Base-by-base conservation (phyloP, 1,140 invertebrate species). In the Hyphantria cunea region DNA sequence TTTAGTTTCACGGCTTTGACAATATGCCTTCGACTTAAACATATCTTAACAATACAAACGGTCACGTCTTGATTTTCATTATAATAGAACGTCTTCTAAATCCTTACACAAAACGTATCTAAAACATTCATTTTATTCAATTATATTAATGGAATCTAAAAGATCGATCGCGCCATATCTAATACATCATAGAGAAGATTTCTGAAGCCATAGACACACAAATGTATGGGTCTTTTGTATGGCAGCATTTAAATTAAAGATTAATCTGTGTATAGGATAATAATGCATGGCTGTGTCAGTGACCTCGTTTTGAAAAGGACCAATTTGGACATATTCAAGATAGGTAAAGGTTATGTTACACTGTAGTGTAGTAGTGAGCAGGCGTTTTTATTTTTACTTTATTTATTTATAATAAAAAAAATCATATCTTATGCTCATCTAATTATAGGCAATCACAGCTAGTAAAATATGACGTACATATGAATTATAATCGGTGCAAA, bases 321-420 rank as follows among this genome's bases (percentile, higher is more conserved):
- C 74, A 77, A 80, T 78, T 84, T 76, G 74, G 72, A 62, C 70
- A 70, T 80, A 79, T 78, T 81, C 72, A 76, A 72, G 42, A 58
- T 56, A 31, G 12, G 8, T 53, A 13, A 60, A 12, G 33, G 45
- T 58, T 39, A 14, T 11, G 10, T 25, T 39, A 58, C 15, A 49
- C 48, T 37, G 15, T 11, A 11, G 11, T 32, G 54, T 6, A 9
- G 39, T 41, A n/a, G 17, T 25, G 17, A 25, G 17, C 17, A 25
- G 17, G 17, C 5, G 5, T 25, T n/a, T n/a, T n/a, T n/a, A n/a
- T n/a, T n/a, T n/a, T n/a, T n/a, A n/a, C n/a, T n/a, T n/a, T n/a
- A n/a, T n/a, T n/a, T n/a, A n/a, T n/a, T n/a, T n/a, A n/a, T n/a
- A n/a, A n/a, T n/a, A n/a, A n/a, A n/a, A n/a, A n/a, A n/a, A n/a